Base-by-base conservation (phyloP, 2,888 invertebrate genomes). In the Plemyria rubiginata region DNA sequence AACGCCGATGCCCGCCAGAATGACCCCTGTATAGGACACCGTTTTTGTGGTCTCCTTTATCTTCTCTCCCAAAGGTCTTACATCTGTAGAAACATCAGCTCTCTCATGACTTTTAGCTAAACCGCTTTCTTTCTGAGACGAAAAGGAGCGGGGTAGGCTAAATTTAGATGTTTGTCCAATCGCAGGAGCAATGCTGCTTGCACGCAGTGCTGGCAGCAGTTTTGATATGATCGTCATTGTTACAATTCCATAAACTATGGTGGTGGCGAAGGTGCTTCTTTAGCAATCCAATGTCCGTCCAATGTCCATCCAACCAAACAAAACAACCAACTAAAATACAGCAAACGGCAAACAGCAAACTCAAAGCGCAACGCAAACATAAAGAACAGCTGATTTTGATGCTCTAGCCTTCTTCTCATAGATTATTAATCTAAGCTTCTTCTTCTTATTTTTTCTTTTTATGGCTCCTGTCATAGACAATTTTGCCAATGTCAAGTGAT, bases 21-120 rank as follows among this genome's bases (percentile, higher is more conserved):
- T 97, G 1, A 99, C 95, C 12, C 96, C 96, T 73, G 96, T 94
- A 80, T 98, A 98, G 8, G 96, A 96, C 2, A 95, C 96, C 70
- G 98, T 98, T 88, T 98, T 98, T 1, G 98, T 97, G 13, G 97
- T 97, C 89, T 98, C 97, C 84, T 97, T 98, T 1, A 98, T 97
- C 94, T 95, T 96, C 76, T 96, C 95, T 12, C 95, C 95, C 9
- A 96, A 76, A 7, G 95, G 95, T 62, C 94, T 93, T 2, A 96
- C 95, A 84, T 96, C 93, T 13, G 91, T 90, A 13, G 92, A 88
- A 9, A 93, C 86, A 64, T 93, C 91, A 41, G 78, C 77, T 74
- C 81, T 84, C 69, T 91, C 90, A 68, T 83, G 79, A 68, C 83
- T 86, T 66, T 77, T 88, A 29, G 91, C 75, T 68, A 93, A 73